Evolutionary conservation across 2,888 invertebrate genomes (phyloP).

Genomic region (Polydrusus cervinus): DNA sequence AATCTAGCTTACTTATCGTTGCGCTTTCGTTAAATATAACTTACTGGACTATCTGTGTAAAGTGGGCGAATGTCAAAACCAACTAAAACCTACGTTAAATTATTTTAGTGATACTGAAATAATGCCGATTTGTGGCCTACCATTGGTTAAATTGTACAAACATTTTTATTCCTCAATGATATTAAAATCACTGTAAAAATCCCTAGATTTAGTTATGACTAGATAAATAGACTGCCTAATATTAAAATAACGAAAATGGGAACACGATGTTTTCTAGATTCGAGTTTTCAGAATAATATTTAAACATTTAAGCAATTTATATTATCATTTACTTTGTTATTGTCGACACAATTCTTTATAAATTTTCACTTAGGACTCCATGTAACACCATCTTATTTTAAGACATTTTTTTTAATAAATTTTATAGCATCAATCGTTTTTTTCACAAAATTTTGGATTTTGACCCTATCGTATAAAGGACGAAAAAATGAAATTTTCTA

Average conservation of each 20-base stretch:
- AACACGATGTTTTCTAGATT: slow-evolving; percentile 47
- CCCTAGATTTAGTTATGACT: slow-evolving; percentile 28
- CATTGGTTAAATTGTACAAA: not conserved
- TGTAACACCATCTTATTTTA: too few species aligned
- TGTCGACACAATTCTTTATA: too few species aligned
- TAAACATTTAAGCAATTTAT: not conserved
- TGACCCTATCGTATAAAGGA: too few species aligned
- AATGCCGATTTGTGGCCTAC: not conserved
- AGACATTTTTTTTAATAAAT: too few species aligned
- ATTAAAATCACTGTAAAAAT: slow-evolving; percentile 26
- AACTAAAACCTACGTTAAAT: too few species aligned
- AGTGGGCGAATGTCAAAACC: too few species aligned
- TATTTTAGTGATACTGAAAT: too few species aligned
- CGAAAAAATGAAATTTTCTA: too few species aligned
- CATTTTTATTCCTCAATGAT: not conserved
- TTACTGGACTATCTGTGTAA: too few species aligned
- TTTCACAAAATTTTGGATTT: too few species aligned
- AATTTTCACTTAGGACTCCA: too few species aligned
- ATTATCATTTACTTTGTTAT: not conserved
- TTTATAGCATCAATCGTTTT: too few species aligned
- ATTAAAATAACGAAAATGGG: slow-evolving; percentile 49
- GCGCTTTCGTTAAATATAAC: not conserved
- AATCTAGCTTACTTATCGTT: not conserved
- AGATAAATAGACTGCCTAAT: slow-evolving; percentile 55
- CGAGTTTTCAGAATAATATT: slow-evolving; percentile 38